Base-by-base conservation (phyloP, 2,797 vertebrate genomes). In the Sternotherus odoratus region DNA sequence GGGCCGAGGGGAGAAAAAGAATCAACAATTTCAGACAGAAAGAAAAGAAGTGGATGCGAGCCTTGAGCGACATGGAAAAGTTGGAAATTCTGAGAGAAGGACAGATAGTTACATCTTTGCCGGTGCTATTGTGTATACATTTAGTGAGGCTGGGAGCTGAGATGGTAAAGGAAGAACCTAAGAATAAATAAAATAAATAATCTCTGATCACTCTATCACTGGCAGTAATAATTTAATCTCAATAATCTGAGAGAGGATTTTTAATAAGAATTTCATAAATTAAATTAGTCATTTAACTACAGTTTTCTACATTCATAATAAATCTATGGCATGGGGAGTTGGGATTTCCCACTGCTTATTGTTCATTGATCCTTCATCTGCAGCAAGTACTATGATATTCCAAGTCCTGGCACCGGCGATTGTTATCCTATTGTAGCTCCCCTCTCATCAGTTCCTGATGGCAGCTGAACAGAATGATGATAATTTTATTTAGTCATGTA, bases 191-290 rank as follows among this genome's bases (percentile, higher is more conserved):
- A 95, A 89, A 75, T 83, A 66, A 2, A 12, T 77, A 77, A 75
- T 49, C 69, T 69, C 84, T 26, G 33, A 89, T 86, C 81, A 79
- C 26, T 92, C 88, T 83, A 1, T 26, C 77, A 82, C 11, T 79
- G 24, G 53, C 72, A 83, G 86, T 86, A 88, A 95, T 95, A 92
- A 95, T 87, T 95, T 88, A 96, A 89, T 87, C 21, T 75, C 15
- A 53, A 85, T 5, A 28, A 49, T 39, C 36, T 39, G 66, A 78
- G 12, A 78, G 69, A 93, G 86, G 19, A 72, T 93, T 82, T 92
- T 43, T 79, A 93, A 94, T 87, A 87, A 46, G 30, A 63, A 84
- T 63, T 87, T 96, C 85, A 87, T 43, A 93, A 92, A 95, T 92
- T 89, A 90, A 89, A 91, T 82, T 90, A 87, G 78, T 87, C 23